Evolutionary conservation across 2,888 invertebrate genomes (phyloP), one percentile per base, ranked within the genome.

Genomic region (Margaritifera margaritifera): DNA sequence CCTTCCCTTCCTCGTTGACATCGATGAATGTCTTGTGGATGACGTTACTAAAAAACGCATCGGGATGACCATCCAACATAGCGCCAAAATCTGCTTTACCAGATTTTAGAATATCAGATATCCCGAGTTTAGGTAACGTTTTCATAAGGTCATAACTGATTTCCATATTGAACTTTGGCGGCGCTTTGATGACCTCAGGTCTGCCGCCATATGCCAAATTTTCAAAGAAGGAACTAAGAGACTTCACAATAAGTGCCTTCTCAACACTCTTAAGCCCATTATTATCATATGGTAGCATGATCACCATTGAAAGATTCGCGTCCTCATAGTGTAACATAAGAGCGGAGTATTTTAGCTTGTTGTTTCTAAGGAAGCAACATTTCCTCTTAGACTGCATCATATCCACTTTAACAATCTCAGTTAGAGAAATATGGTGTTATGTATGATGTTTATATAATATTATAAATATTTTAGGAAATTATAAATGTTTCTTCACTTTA

Each of bases 351-450:
- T 93, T 92, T 74, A 96, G 91, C 4, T 93, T 91, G 64, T 92
- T 92, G 50, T 68, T 68, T 1, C 57, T 31, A 5, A 66, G 71
- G 52, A 65, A 90, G 75, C 92, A 93, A 80, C 92, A 94, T 84
- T 94, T 94, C 72, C 92, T 92, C 18, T 64, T 51, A 1, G 92
- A 92, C n/a, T 93, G 91, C 79, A 92, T 93, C 95, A 96, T 96
- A 81, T 93, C 94, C 0, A 92, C 91, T 0, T 62, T 52, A 1
- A 66, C 60, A 18, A 22, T n/a, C 2, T 74, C 57, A 15, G 60
- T 59, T 8, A 57, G 62, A 18, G 74, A 59, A 1, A 77, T 63
- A 55, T 74, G n/a, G n/a, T n/a, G n/a, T n/a, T n/a, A n/a, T n/a
- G n/a, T n/a, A n/a, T n/a, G n/a, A n/a, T n/a, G n/a, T n/a, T n/a